These are phyloP conservation scores for Monopis laevigella DNA, from an alignment of 2,888 invertebrate species.

Conservation along the genomic window DNA sequence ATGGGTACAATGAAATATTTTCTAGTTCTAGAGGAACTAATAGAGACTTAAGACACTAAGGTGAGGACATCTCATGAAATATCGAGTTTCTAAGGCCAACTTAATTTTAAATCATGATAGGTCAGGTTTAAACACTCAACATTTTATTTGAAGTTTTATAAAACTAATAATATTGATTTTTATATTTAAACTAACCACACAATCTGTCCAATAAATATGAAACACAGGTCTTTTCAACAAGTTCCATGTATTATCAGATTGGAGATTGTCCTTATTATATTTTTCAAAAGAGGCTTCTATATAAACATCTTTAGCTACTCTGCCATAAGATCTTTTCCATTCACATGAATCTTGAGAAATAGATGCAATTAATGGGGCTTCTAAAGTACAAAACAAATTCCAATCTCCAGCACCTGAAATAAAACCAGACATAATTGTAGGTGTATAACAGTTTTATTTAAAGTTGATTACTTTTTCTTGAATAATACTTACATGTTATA, in stretches of 20 bases:
- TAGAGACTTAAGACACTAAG: no score
- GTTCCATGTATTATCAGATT: conserved; percentile 78
- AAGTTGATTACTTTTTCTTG: neutral
- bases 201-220: conserved; percentile 95
- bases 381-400: conserved; percentile 84
- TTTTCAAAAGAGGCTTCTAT: conserved; percentile 84
- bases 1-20: no score
- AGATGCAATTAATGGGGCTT: conserved; percentile 78
- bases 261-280: conserved; percentile 78
- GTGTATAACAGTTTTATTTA: no score
- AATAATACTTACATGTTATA: conserved; percentile 74
- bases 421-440: neutral
- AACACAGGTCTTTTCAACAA: conserved; percentile 89
- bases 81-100: no score
- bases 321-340: conserved; percentile 90
- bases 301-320: conserved; percentile 85
- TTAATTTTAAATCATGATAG: no score
- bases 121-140: no score
- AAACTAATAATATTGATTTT: no score
- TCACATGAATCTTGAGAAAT: conserved; percentile 90
- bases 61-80: no score
- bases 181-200: conserved; percentile 74
- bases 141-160: no score
- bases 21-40: no score
- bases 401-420: conserved; percentile 83